These are phyloP conservation scores for Lepus europaeus DNA, from an alignment of 2,113 vertebrate species.

Conservation along the genomic window DNA sequence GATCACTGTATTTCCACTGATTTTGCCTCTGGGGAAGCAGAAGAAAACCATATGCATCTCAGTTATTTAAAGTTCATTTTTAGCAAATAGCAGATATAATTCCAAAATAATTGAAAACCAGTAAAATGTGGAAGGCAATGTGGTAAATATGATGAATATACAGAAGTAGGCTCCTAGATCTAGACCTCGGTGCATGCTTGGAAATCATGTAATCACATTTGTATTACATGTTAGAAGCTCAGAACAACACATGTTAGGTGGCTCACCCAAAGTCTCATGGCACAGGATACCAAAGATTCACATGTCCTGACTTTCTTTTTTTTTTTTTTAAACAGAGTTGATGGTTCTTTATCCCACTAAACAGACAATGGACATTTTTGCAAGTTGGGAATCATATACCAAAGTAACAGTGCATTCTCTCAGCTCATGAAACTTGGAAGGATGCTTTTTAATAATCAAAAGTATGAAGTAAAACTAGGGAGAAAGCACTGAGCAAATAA, in stretches of 20 bases:
- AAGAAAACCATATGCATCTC: constrained; percentile 37
- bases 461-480: constrained; percentile 4
- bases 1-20: constrained; percentile 38
- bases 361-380: not conserved
- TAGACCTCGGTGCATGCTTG: not conserved
- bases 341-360: not conserved
- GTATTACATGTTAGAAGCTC: not conserved
- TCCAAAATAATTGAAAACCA: constrained; percentile 75
- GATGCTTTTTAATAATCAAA: not conserved
- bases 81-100: constrained; percentile 74
- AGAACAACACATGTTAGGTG: not conserved
- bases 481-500: constrained; percentile 51
- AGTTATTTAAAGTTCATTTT: constrained; percentile 68
- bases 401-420: not conserved
- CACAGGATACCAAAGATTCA: not conserved
- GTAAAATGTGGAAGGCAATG: constrained; percentile 32
- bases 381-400: constrained; percentile 9
- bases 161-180: constrained; percentile 1
- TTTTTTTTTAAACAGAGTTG: not conserved
- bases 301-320: not conserved
- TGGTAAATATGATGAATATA: constrained; percentile 45
- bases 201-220: not conserved
- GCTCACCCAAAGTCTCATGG: not conserved
- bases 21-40: constrained; percentile 53
- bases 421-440: not conserved